Evolutionary conservation across 2,113 vertebrate species (phyloP).

Genomic region (Steatornis caripensis): DNA sequence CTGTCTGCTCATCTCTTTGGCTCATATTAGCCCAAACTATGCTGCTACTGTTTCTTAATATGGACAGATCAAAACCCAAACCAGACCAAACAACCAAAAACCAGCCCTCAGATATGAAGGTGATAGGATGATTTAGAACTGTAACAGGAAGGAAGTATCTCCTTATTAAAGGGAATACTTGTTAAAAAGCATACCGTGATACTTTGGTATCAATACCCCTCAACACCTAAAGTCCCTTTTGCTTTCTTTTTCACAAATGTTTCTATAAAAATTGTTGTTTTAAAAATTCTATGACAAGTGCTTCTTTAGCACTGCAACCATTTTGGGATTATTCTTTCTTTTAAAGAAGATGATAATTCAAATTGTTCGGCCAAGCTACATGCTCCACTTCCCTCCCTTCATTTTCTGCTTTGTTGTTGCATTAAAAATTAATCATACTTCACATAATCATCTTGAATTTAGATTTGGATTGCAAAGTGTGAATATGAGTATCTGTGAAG

Average conservation of each 20-base stretch:
- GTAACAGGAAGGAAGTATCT: not conserved
- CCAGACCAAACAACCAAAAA: fast-evolving
- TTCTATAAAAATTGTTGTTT: not conserved
- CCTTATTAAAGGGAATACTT: not conserved
- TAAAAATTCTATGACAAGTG: not conserved
- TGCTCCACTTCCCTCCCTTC: not conserved
- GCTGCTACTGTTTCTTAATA: not conserved
- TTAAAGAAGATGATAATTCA: not conserved
- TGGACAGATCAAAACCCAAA: not conserved
- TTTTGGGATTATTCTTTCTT: not conserved
- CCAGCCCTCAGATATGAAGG: not conserved
- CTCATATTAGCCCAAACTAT: not conserved
- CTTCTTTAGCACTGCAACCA: not conserved
- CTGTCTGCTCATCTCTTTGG: not conserved
- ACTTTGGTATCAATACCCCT: fast-evolving
- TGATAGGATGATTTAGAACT: not conserved
- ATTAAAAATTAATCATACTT: slow-evolving; percentile 22
- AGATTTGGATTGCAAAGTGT: not conserved
- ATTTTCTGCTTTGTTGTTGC: not conserved
- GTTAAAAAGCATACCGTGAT: not conserved
- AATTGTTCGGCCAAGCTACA: not conserved
- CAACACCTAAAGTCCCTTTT: not conserved
- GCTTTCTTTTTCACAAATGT: not conserved
- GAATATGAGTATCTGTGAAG: not conserved
- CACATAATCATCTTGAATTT: slow-evolving; percentile 9